Evolutionary conservation across 2,797 vertebrate genomes (phyloP), one percentile per base, ranked within the genome.

Genomic region (Gambelia wislizenii): DNA sequence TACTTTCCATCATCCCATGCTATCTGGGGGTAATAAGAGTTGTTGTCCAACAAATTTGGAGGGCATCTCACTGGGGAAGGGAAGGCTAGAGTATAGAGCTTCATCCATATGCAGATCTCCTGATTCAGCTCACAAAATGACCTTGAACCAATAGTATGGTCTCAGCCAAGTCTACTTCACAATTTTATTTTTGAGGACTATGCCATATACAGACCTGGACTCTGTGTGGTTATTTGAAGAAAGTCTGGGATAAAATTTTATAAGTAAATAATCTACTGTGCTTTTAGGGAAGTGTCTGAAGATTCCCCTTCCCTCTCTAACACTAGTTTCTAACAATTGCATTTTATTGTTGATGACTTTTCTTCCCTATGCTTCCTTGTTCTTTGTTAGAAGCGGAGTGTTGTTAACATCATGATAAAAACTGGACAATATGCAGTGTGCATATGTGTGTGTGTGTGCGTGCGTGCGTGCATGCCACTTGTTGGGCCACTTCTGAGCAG

Each of bases 381-480:
- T 95, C 91, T 92, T 93, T 85, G 67, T 83, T 47, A 30, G 83
- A 89, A 56, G 85, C 44, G 75, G 25, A 54, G 6, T 89, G 85
- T 13, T 89, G 67, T 36, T 20, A 87, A n/a, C 54, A 90, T 25
- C 83, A 85, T 22, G 22, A 25, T 52, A 80, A 67, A 9, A 84
- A 49, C 3, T 77, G 49, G 56, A 70, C 20, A 33, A 30, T 0
- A 76, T 75, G 87, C 52, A 77, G 87, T 88, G 83, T 89, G 75
- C 89, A 87, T n/a, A n/a, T n/a, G n/a, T n/a, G n/a, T n/a, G n/a
- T n/a, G n/a, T n/a, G n/a, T n/a, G n/a, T n/a, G n/a, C n/a, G n/a
- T n/a, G n/a, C n/a, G n/a, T n/a, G n/a, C n/a, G n/a, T n/a, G n/a
- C n/a, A 87, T 90, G 89, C 39, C 74, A 88, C n/a, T n/a, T n/a